These are phyloP conservation scores for Ciconia nigra DNA, from an alignment of 2,797 vertebrate species.

Conservation along the genomic window DNA sequence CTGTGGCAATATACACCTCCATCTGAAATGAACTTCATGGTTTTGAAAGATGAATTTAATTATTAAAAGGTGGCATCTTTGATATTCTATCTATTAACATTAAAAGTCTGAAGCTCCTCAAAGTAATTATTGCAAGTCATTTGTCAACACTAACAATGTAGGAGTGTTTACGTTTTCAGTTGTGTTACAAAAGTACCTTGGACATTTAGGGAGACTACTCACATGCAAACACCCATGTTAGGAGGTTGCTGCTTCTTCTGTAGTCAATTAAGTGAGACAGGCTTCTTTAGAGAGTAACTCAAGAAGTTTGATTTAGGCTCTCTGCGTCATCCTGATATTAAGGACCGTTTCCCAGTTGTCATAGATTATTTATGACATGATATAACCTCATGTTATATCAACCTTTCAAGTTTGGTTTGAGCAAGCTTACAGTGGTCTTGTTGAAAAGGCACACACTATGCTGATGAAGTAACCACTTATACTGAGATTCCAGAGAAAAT, in stretches of 20 bases:
- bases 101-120: neutral
- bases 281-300: neutral
- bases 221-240: neutral
- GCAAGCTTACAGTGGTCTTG: neutral
- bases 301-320: neutral
- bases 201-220: neutral
- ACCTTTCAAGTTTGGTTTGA: neutral
- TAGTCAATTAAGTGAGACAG: neutral
- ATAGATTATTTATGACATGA: neutral
- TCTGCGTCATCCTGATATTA: neutral
- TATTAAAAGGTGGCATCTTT: neutral
- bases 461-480: neutral
- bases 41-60: neutral
- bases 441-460: neutral
- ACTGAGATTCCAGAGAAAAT: neutral
- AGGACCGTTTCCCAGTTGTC: neutral
- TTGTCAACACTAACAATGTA: neutral
- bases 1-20: neutral
- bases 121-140: neutral
- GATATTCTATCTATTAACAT: neutral
- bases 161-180: neutral
- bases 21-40: neutral
- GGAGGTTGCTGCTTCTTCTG: neutral
- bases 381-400: neutral
- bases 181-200: neutral